Evolutionary conservation across 2,888 invertebrate species (phyloP).

Genomic region (Parelbella ahira): DNA sequence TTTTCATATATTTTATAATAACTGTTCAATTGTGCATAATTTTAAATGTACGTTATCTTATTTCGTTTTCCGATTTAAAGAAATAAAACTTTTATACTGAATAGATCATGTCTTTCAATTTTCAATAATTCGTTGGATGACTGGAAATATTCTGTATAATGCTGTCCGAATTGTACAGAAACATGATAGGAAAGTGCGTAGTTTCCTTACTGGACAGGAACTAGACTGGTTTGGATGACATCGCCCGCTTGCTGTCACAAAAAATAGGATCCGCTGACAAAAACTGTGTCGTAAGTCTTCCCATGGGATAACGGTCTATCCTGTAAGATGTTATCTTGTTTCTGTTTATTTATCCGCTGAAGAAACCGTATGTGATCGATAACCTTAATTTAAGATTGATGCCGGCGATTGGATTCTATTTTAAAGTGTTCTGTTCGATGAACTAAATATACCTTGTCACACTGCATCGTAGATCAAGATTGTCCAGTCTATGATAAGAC

Average conservation of each 20-base stretch:
- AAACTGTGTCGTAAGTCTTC: constrained; percentile 26
- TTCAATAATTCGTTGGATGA: too few species aligned
- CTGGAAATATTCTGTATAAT: too few species aligned
- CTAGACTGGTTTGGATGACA: constrained; percentile 42
- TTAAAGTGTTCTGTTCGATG: not conserved
- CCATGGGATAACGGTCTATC: constrained; percentile 23
- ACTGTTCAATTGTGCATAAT: too few species aligned
- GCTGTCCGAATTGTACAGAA: too few species aligned
- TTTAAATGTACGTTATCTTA: too few species aligned
- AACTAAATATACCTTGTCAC: not conserved
- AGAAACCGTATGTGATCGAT: constrained; percentile 22
- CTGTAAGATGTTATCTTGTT: constrained; percentile 15
- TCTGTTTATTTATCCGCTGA: constrained; percentile 19
- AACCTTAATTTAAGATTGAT: constrained; percentile 21
- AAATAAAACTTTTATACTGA: too few species aligned
- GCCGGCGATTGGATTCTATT: constrained; percentile 14
- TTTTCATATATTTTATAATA: too few species aligned
- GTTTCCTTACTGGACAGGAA: constrained; percentile 38
- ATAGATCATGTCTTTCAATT: too few species aligned
- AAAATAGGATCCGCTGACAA: constrained; percentile 28
- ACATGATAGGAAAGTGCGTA: constrained; percentile 7
- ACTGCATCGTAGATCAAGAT: not conserved
- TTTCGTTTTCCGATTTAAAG: too few species aligned
- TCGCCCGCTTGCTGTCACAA: constrained; percentile 33
- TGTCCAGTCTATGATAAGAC: too few species aligned